These are phyloP conservation scores for Sciurus carolinensis DNA, from an alignment of 2,797 vertebrate genomes.

Conservation along the genomic window DNA sequence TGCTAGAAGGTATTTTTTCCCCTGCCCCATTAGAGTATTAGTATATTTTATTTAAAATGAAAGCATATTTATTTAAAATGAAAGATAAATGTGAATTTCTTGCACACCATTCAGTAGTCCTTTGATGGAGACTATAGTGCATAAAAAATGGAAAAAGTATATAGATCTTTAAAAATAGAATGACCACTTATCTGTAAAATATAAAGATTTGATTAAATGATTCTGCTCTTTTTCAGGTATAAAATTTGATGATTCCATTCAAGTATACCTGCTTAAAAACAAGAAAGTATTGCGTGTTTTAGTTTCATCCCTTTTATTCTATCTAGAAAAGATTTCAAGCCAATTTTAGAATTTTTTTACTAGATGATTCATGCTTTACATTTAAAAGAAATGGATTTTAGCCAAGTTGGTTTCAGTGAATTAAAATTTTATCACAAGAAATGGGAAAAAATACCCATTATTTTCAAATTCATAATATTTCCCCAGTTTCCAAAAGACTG, in stretches of 20 bases:
- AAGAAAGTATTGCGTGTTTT: not conserved
- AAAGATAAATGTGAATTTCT: not conserved
- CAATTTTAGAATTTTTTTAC: conserved; percentile 60
- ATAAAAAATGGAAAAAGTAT: not conserved
- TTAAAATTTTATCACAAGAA: conserved; percentile 47
- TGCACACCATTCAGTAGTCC: not conserved
- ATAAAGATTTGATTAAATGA: not conserved
- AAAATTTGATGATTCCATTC: conserved; percentile 42
- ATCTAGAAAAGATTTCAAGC: conserved; percentile 34
- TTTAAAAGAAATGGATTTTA: conserved; percentile 19
- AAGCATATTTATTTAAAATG: conserved; percentile 31
- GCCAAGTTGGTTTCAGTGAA: conserved; percentile 40
- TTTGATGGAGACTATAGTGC: not conserved
- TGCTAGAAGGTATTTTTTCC: not conserved
- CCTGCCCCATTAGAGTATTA: not conserved
- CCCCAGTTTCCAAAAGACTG: not conserved
- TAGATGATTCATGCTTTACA: conserved; percentile 1
- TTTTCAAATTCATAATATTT: conserved; percentile 64
- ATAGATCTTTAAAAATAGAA: not conserved
- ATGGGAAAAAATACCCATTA: not conserved
- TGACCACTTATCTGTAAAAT: not conserved
- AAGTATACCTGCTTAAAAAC: not conserved
- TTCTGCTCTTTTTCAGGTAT: not conserved
- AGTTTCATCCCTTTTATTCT: not conserved
- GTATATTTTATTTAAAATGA: conserved; percentile 42